Base-by-base conservation (phyloP, 2,113 vertebrate species). In the Aix galericulata region DNA sequence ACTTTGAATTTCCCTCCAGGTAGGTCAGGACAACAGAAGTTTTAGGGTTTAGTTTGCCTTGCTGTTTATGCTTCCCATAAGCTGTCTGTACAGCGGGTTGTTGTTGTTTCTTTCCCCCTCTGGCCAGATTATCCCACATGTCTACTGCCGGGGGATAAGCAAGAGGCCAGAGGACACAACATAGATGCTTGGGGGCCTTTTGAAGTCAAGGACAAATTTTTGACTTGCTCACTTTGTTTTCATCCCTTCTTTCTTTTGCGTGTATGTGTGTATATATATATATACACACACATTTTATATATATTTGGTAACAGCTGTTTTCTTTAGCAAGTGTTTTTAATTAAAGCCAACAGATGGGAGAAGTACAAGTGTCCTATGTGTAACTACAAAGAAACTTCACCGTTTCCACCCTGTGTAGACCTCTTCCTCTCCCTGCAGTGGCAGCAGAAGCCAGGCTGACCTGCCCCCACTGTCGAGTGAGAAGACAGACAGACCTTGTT, bases 221-320 rank as follows among this genome's bases (percentile, higher is more conserved):
- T 85, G 1, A 56, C 46, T 81, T 55, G 63, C 44, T 84, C 2
- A 4, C 29, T 42, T 60, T 74, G 36, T 74, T 27, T 42, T 86
- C 26, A 74, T 62, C 34, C 55, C 50, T 40, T 38, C 22, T 74
- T 40, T 74, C 44, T 40, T 18, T 18, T 46, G 46, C 9, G 46
- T 46, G 18, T 46, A 5, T 20, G 46, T 46, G 9, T 46, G 7
- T 46, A 17, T 46, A 21, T 20, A 32, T 20, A 32, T 40, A 40
- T 11, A 8, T 53, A 81, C 94, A 72, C 86, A 90, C 96, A 25
- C 34, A 38, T 26, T 17, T 34, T 36, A 12, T 56, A 83, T 94
- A 67, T 91, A 89, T 97, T 96, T 94, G 22, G 90, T 91, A 62
- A 93, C 76, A 93, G 58, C 75, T 87, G n/a, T 81, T 95, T 96